Base-by-base conservation (phyloP, 2,113 vertebrate species). In the Polyodon spathula region DNA sequence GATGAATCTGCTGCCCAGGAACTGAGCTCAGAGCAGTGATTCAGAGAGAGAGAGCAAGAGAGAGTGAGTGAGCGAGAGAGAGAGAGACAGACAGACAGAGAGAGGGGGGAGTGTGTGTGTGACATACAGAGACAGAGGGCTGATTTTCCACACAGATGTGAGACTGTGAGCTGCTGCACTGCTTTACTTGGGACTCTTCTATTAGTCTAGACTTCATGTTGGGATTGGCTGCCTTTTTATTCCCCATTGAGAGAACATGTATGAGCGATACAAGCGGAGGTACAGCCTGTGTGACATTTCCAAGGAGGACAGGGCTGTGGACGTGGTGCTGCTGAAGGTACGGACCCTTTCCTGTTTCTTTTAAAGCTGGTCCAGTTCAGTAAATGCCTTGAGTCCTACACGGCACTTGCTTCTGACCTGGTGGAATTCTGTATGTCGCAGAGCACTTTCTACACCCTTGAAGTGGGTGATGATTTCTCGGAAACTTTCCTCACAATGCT, bases 291-390 rank as follows among this genome's bases (percentile, higher is more conserved):
- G 91, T 43, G 89, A 89, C 67, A 86, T 90, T 60, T 89, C 91
- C 79, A 95, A 89, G 76, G 91, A 90, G 65, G 90, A 93, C 78
- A 86, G 90, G 72, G 78, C 87, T 16, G 87, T 93, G 70, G 93
- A 97, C 63, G 95, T 98, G 78, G 94, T 98, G 65, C 71, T 98
- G 69, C 81, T 97, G 58, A 97, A 97, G 95, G 95, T 98, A 93
- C 73, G 90, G 61, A 60, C 60, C 51, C 51, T 5, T 27, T 41
- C 14, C 14, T 54, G 50, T 9, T 40, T 10, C 14, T 54, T 56
- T 9, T 40, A n/a, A n/a, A n/a, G n/a, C 11, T 41, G 46, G 11
- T 14, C n/a, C 10, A 50, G 46, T 12, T 50, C 11, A 4, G 11
- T 12, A 50, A 39, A 43, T 17, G 4, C 15, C 4, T 8, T n/a